Conservation (phyloP, 2,888 invertebrate species). For the Junonia oenone region DNA sequence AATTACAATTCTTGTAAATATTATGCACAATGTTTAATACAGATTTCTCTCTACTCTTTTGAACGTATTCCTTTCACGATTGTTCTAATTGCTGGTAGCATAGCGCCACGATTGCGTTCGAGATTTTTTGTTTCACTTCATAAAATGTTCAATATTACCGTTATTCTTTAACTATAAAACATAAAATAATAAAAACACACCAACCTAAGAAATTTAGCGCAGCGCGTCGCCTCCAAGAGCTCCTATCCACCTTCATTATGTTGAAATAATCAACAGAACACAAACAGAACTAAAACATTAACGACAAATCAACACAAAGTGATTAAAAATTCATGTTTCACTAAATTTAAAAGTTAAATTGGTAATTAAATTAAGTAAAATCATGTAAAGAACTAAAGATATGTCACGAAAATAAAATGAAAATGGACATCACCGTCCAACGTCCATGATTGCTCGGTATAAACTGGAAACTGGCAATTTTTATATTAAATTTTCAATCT, state of each 20-base stretch:
- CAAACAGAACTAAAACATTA: conserved; percentile 31
- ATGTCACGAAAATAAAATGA: conserved; percentile 51
- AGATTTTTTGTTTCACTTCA: neutral
- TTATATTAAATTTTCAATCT: neutral
- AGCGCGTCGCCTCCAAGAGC: conserved; percentile 60
- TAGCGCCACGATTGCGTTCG: neutral
- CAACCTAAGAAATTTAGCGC: conserved; percentile 62
- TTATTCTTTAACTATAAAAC: neutral
- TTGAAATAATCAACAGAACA: conserved; percentile 58
- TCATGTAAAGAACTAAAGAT: conserved; percentile 46
- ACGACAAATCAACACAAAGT: conserved; percentile 12
- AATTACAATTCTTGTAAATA: neutral
- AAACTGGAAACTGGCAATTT: conserved; percentile 9
- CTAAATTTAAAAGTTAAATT: conserved; percentile 13
- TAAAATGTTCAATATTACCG: neutral
- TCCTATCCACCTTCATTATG: conserved; percentile 67
- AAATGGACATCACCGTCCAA: conserved; percentile 44
- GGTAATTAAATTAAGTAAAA: conserved; percentile 41
- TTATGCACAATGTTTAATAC: conserved; percentile 2
- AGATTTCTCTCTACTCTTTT: conserved; percentile 20
- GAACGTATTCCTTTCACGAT: conserved; percentile 20
- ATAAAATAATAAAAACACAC: conserved; percentile 36
- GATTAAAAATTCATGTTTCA: conserved; percentile 42
- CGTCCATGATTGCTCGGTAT: conserved; percentile 41
- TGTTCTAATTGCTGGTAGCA: conserved; percentile 1